A percentile compares a stretch with the other conserved stretches of the same genome.
phyloP scores from a whole-genome alignment of 2,113 vertebrate genomes.

The Dasyurus viverrinus region DNA sequence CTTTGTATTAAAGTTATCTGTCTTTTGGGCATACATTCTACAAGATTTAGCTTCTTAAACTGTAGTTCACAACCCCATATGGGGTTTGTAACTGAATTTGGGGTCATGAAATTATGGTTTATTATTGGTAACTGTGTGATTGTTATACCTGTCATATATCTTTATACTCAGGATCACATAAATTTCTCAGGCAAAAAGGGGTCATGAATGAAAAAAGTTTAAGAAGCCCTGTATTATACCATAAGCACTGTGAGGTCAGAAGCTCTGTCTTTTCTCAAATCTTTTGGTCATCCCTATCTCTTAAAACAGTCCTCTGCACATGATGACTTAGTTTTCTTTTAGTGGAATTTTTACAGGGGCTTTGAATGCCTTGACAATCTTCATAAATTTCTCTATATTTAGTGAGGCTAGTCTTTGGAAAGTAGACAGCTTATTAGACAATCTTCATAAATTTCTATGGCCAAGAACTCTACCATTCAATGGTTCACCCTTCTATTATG shows the following conservation, averaged over 20 bases:
- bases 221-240: not conserved
- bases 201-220: too few relatives aligned
- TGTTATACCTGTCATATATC: too few relatives aligned
- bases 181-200: too few relatives aligned
- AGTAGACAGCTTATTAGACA: not conserved
- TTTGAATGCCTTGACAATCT: not conserved
- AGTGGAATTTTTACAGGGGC: not conserved
- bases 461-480: not conserved
- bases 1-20: not conserved
- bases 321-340: not conserved
- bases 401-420: not conserved
- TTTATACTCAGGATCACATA: too few relatives aligned
- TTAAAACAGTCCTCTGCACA: not conserved
- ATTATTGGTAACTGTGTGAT: too few relatives aligned
- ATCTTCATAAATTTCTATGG: not conserved
- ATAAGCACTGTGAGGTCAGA: not conserved
- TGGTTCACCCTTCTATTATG: not conserved
- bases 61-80: too few relatives aligned
- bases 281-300: not conserved
- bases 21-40: not conserved
- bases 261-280: not conserved
- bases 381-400: not conserved
- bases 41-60: too few relatives aligned
- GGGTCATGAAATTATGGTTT: too few relatives aligned
- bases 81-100: too few relatives aligned